phyloP scores from a whole-genome alignment of 2,113 vertebrate species.

The Phoenicopterus ruber region DNA sequence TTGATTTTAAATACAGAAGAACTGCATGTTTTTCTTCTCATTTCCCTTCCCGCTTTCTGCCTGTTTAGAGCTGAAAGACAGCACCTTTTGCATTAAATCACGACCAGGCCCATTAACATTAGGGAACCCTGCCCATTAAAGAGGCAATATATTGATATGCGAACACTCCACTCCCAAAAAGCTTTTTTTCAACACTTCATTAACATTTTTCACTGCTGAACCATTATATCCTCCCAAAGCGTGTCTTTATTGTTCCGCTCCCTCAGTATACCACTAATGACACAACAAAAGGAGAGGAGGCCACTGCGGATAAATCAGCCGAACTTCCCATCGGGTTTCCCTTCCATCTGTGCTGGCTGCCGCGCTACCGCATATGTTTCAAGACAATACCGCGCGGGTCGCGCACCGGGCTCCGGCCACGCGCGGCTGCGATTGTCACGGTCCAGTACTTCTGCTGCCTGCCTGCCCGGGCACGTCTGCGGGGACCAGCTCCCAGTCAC shows the following conservation, averaged over 20 bases:
- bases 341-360: background rate
- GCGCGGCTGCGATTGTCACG: background rate
- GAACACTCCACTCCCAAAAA: background rate
- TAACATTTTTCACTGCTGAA: constrained; percentile 27
- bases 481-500: background rate
- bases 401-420: background rate
- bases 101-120: background rate
- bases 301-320: background rate
- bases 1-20: background rate
- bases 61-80: background rate
- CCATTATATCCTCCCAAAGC: background rate
- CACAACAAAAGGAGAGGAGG: constrained; percentile 1
- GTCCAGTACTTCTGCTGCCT: background rate
- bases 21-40: background rate
- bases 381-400: background rate
- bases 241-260: background rate
- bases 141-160: background rate
- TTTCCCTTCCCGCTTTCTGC: background rate
- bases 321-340: background rate
- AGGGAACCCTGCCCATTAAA: constrained; percentile 5
- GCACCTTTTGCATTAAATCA: background rate
- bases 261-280: background rate
- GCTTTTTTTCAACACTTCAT: constrained; percentile 4
- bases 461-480: accelerated
- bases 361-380: accelerated